These are phyloP conservation scores for Aphyosemion australe DNA, from an alignment of 2,113 vertebrate genomes.

Conservation along the genomic window DNA sequence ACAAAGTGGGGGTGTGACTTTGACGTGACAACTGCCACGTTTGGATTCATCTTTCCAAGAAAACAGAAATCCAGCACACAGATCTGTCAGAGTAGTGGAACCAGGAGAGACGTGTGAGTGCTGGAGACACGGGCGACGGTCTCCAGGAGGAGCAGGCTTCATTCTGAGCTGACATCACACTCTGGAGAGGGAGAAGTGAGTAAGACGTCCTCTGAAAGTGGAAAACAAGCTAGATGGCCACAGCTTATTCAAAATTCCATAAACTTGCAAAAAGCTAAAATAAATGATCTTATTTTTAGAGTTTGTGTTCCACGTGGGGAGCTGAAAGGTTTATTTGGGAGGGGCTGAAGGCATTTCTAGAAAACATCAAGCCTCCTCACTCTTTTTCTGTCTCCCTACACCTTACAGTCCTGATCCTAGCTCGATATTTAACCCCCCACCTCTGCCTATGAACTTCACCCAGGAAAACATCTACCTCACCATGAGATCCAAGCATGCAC, in stretches of 20 bases:
- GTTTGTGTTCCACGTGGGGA: background rate
- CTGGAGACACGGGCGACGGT: slow-evolving; percentile 5
- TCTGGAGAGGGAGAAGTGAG: slow-evolving; percentile 61
- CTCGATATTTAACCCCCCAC: slow-evolving; percentile 1
- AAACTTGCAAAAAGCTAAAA: slow-evolving; percentile 25
- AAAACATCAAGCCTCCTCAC: background rate
- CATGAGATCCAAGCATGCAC: slow-evolving; percentile 42
- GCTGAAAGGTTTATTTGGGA: background rate
- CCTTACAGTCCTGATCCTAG: slow-evolving; percentile 11
- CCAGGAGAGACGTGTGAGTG: slow-evolving; percentile 7
- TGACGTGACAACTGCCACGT: slow-evolving; percentile 13
- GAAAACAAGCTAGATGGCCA: slow-evolving; percentile 49
- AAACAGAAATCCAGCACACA: slow-evolving; percentile 32
- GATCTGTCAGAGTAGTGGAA: slow-evolving; percentile 18
- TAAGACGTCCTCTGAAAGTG: slow-evolving; percentile 53
- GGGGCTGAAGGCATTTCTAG: slow-evolving; percentile 9
- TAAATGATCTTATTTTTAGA: background rate
- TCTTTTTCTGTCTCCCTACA: slow-evolving; percentile 26
- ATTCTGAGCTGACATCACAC: slow-evolving; percentile 45
- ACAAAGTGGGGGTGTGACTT: slow-evolving; percentile 7
- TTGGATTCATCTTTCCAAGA: slow-evolving; percentile 20
- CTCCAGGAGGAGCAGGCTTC: slow-evolving; percentile 23
- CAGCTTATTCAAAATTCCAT: slow-evolving; percentile 39
- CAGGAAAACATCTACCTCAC: slow-evolving; percentile 36
- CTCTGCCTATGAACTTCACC: slow-evolving; percentile 11